Evolutionary conservation across 2,797 vertebrate genomes (phyloP).

Genomic region (Kryptopterus vitreolus): DNA sequence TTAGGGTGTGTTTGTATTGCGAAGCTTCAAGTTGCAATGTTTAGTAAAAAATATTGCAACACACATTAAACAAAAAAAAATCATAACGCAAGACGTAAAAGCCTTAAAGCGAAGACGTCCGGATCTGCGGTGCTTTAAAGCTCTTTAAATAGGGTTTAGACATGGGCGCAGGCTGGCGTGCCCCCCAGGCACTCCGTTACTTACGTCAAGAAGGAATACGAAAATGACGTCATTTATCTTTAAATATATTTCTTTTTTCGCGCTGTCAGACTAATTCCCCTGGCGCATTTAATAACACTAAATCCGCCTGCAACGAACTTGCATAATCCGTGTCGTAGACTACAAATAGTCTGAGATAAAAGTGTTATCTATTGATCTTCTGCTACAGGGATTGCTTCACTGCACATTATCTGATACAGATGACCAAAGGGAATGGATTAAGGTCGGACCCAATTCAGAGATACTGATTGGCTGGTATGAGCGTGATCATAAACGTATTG

Average conservation of each 20-base stretch:
- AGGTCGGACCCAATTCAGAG: background rate
- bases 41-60: too few relatives aligned
- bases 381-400: background rate
- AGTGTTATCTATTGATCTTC: background rate
- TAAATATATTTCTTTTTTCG: background rate
- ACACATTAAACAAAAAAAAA: background rate
- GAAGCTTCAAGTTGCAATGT: background rate
- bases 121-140: too few relatives aligned
- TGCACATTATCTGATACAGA: background rate
- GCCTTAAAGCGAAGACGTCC: too few relatives aligned
- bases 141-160: background rate
- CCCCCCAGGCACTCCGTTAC: background rate
- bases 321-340: background rate
- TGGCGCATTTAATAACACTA: background rate
- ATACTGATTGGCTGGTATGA: background rate
- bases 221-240: background rate
- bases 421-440: background rate
- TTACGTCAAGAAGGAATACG: background rate
- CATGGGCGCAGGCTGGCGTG: background rate
- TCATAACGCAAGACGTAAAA: background rate
- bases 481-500: background rate
- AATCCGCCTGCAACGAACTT: background rate
- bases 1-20: background rate
- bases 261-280: background rate
- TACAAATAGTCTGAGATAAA: background rate